Conservation (phyloP, 2,797 vertebrate genomes). For the Apogon hyalosoma region DNA sequence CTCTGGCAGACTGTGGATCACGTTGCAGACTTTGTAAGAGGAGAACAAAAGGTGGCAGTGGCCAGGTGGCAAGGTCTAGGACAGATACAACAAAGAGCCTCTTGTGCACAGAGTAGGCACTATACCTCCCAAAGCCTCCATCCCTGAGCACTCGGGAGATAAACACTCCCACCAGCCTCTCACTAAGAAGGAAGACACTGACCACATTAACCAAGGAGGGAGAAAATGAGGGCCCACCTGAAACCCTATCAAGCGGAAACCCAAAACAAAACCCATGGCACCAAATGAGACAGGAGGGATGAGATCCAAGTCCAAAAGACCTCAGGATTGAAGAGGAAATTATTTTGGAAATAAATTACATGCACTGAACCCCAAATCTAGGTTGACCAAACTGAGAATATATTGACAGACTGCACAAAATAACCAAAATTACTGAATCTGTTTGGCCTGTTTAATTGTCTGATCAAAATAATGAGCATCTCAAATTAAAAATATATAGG, state of each 20-base stretch:
- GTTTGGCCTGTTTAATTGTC: no score
- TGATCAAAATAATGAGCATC: no score
- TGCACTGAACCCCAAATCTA: no score
- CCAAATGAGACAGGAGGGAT: conserved; percentile 20
- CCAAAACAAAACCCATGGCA: conserved; percentile 55
- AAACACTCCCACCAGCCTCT: conserved; percentile 54
- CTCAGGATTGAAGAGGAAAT: conserved; percentile 11
- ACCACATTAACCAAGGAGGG: conserved; percentile 40
- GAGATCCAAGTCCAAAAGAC: background rate
- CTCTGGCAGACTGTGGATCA: conserved; percentile 48
- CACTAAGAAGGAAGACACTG: conserved; percentile 44
- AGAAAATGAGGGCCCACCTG: conserved; percentile 55
- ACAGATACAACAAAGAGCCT: conserved; percentile 75
- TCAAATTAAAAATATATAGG: no score
- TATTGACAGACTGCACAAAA: no score
- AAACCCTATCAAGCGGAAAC: conserved; percentile 67
- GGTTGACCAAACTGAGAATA: no score
- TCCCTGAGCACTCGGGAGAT: conserved; percentile 61
- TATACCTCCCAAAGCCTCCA: conserved; percentile 62
- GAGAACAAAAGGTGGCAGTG: conserved; percentile 69
- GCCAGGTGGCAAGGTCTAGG: conserved; percentile 69
- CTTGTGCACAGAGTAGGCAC: conserved; percentile 64
- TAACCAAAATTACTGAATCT: no score
- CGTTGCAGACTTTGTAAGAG: conserved; percentile 61
- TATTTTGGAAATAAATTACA: no score